Base-by-base conservation (phyloP, 2,888 invertebrate genomes). In the Ommatoiulus sabulosus region DNA sequence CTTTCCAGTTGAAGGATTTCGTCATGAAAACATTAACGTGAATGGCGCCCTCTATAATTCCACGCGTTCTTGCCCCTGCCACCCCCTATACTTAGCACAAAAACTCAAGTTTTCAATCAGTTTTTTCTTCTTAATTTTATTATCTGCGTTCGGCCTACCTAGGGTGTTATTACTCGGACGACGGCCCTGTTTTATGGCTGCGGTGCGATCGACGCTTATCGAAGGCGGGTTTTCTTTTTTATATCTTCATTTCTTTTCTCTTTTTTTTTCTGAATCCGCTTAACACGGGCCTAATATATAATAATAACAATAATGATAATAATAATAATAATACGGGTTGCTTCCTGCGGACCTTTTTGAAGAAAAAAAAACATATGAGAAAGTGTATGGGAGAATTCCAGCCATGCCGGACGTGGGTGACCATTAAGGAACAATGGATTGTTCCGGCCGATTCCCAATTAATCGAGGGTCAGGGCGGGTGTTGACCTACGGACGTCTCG, bases 281-380 rank as follows among this genome's bases (percentile, higher is more conserved):
- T 63, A 63, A 63, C 57, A 63, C 57, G 57, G 57, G 57, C 57
- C 57, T 52, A n/a, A 63, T 63, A 15, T n/a, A 6, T 63, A 63
- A 63, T 63, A 46, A 46, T 8, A 46, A 46, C 46, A 46, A 46
- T 46, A 46, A 46, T 8, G n/a, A 63, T 63, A n/a, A n/a, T 63
- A 63, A 63, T 63, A 63, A 63, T 63, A n/a, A 63, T 63, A 63
- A 63, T 63, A 63, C 57, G 57, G 57, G 57, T 63, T 63, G n/a
- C n/a, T 63, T 63, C n/a, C n/a, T n/a, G 17, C 17, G 57, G n/a
- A n/a, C n/a, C n/a, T 63, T 63, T 63, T n/a, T 63, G 15, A n/a
- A 63, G 10, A n/a, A n/a, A n/a, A 63, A 63, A 63, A 63, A 12
- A n/a, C 3, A n/a, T 63, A n/a, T n/a, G n/a, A 63, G 57, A 63